phyloP scores from a whole-genome alignment of 1,140 invertebrate genomes.

The Atta cephalotes region DNA sequence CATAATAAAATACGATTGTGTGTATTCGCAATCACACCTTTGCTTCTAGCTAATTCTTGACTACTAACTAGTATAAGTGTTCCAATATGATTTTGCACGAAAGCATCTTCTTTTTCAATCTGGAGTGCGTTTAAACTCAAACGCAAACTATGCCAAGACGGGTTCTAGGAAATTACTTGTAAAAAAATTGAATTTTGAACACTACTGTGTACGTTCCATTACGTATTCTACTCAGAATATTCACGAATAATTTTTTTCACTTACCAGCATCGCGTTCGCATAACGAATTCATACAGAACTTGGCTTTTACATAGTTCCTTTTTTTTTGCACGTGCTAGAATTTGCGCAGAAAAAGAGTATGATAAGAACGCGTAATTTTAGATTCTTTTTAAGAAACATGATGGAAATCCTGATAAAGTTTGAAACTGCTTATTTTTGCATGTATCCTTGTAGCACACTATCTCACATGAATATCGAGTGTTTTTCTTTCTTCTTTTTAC shows the following conservation, averaged over 20 bases:
- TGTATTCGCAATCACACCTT: constrained; percentile 6
- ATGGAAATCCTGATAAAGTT: constrained; percentile 53
- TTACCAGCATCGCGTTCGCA: neutral
- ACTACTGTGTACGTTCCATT: neutral
- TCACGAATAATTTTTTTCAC: constrained; percentile 10
- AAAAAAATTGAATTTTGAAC: constrained; percentile 29
- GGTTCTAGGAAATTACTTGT: neutral
- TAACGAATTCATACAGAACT: constrained; percentile 34
- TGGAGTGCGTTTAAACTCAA: neutral
- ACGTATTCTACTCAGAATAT: neutral
- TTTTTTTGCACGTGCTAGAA: neutral
- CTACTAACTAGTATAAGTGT: neutral
- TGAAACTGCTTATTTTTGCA: constrained; percentile 30
- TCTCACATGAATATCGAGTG: neutral
- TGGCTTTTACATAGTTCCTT: neutral
- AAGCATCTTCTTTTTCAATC: neutral
- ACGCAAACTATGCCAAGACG: neutral
- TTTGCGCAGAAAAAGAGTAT: neutral
- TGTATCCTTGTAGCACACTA: neutral
- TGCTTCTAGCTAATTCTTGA: neutral
- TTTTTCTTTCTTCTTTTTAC: neutral
- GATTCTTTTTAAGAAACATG: neutral
- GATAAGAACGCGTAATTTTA: constrained; percentile 8
- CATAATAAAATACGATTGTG: constrained; percentile 27
- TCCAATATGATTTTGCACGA: neutral